phyloP scores from a whole-genome alignment of 2,888 invertebrate genomes.

The Nycteola revayana region DNA sequence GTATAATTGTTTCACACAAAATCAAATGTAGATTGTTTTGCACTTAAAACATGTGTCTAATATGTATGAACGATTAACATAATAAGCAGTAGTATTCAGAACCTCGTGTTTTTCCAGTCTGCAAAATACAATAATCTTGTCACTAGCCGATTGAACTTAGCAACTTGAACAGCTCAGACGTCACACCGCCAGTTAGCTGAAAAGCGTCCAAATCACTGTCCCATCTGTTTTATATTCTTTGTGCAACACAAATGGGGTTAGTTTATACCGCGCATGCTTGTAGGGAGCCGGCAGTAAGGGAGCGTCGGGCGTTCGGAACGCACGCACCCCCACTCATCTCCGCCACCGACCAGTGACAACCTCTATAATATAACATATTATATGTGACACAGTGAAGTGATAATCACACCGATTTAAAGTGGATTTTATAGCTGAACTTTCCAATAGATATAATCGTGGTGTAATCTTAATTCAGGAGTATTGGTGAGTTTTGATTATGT shows the following conservation, averaged over 20 bases:
- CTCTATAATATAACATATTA: too few relatives aligned
- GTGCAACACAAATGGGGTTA: constrained; percentile 46
- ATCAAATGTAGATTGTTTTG: too few relatives aligned
- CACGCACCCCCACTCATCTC: constrained; percentile 34
- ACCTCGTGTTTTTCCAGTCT: too few relatives aligned
- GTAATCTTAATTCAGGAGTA: constrained; percentile 15
- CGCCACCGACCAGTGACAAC: too few relatives aligned
- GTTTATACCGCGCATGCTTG: constrained; percentile 53
- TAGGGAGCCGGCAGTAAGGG: constrained; percentile 54
- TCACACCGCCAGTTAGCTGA: too few relatives aligned
- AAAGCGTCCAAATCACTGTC: constrained; percentile 18
- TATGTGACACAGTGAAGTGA: neutral
- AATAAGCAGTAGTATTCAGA: too few relatives aligned
- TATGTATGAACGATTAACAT: too few relatives aligned
- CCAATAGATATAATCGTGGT: neutral
- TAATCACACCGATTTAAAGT: neutral
- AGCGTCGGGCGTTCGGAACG: constrained; percentile 41
- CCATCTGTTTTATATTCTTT: constrained; percentile 42
- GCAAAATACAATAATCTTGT: too few relatives aligned
- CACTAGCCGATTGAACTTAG: too few relatives aligned
- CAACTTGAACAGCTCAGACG: too few relatives aligned
- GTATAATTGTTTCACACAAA: too few relatives aligned
- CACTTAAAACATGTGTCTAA: too few relatives aligned
- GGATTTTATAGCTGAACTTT: neutral
- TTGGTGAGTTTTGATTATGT: constrained; percentile 33